These are phyloP conservation scores for Phyllostomus hastatus DNA, from an alignment of 2,113 vertebrate species.

Conservation along the genomic window DNA sequence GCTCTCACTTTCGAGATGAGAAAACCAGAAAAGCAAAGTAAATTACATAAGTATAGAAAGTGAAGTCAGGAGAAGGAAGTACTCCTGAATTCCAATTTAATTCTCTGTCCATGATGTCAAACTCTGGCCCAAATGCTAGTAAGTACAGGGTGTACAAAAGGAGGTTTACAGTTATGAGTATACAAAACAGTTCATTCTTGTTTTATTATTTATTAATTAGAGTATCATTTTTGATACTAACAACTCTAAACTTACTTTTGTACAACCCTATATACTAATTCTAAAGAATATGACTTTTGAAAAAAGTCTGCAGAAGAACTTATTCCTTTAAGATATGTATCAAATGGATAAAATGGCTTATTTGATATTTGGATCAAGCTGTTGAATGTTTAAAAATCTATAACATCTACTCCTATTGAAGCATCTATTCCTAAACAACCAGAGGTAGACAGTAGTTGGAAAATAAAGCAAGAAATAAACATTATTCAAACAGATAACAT, in stretches of 20 bases:
- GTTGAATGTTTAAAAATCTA: neutral
- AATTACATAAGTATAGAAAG: neutral
- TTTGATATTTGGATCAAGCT: neutral
- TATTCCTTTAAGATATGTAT: neutral
- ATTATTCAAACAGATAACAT: neutral
- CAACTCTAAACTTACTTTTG: neutral
- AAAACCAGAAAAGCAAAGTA: neutral
- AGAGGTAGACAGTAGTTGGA: neutral
- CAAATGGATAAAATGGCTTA: neutral
- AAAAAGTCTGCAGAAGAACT: neutral
- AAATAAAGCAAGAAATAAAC: neutral
- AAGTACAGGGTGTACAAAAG: neutral
- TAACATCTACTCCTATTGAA: neutral
- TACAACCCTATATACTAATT: neutral
- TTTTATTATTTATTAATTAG: neutral
- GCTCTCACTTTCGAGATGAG: neutral
- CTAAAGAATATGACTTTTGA: neutral
- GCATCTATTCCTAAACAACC: neutral
- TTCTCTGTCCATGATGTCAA: neutral
- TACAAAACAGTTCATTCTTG: neutral
- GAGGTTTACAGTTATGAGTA: neutral
- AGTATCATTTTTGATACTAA: neutral
- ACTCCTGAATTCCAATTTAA: neutral
- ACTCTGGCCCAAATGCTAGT: neutral
- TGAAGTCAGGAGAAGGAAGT: neutral